Evolutionary conservation across 2,888 invertebrate genomes (phyloP), one percentile per base, ranked within the genome.

Genomic region (Odontomyia ornata): DNA sequence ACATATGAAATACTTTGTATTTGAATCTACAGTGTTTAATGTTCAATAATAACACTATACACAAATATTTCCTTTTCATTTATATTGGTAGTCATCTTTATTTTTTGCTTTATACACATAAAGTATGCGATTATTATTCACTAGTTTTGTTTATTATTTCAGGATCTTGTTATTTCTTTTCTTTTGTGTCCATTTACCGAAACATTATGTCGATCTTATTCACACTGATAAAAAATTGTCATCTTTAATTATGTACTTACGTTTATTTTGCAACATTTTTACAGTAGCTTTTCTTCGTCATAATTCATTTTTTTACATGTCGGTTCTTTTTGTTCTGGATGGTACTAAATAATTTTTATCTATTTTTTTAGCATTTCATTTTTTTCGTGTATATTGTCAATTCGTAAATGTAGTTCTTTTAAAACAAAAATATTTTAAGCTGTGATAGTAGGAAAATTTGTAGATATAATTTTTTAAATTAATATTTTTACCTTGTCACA

Each of bases 1-100:
- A 73, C 73, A 73, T 73, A 57, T 73, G 73, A 73, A 73, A 73
- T 69, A 69, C 69, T 69, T 36, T 36, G 36, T 65, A 15, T 36
- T 65, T 69, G 11, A 69, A 69, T 69, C 69, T 69, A 69, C 69
- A 69, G 69, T 73, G 73, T 73, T 73, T 57, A 73, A 57, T 73
- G 73, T 73, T 57, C 30, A 36, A 57, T 73, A 73, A 73, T 73
- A 57, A 57, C 57, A 73, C 73, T 73, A 73, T 73, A 73, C 73
- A 73, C 73, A 72, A 72, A 56, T 72, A 71, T 52, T 67, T 25
- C 27, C n/a, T 21, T 65, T 65, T 36, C 23, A 65, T 65, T 65
- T 36, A 65, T 65, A 36, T 65, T 36, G 18, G 36, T 65, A 43
- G 30, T 43, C 18, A n/a, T 47, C 21, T 65, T 30, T 47, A 7